Conservation (phyloP, 2,797 vertebrate species). For the Erpetoichthys calabaricus region DNA sequence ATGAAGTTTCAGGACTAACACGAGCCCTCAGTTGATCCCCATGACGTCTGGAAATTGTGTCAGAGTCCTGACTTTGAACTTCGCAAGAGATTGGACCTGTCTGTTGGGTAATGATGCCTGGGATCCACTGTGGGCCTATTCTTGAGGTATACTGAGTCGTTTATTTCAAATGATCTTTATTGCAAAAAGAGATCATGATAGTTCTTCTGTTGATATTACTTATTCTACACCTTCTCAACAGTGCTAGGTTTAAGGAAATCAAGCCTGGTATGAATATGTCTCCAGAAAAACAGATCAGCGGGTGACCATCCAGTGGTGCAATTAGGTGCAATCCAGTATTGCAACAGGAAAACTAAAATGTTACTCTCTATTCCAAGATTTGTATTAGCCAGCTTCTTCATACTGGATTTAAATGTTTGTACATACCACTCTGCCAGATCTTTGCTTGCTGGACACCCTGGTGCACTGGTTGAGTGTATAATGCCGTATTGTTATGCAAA, state of each 20-base stretch:
- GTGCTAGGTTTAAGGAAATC: neutral
- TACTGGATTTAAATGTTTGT: neutral
- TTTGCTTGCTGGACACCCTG: conserved; percentile 7
- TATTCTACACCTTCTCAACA: neutral
- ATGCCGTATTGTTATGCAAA: conserved; percentile 12
- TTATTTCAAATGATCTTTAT: neutral
- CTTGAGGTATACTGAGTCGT: conserved; percentile 8
- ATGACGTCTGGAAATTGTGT: too few relatives aligned
- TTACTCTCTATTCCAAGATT: conserved; percentile 7
- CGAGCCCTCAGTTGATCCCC: too few relatives aligned
- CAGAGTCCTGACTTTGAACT: neutral
- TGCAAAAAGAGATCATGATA: conserved; percentile 1
- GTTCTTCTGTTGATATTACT: conserved; percentile 8
- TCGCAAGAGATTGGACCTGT: conserved; percentile 4
- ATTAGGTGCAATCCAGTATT: neutral
- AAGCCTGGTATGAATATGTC: neutral
- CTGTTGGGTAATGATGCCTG: conserved; percentile 1
- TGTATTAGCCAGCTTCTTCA: conserved; percentile 6
- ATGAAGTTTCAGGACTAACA: too few relatives aligned
- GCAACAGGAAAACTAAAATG: conserved; percentile 2
- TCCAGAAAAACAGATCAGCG: conserved; percentile 7
- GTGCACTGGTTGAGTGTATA: conserved; percentile 5
- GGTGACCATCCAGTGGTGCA: conserved; percentile 1
- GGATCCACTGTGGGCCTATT: conserved; percentile 9
- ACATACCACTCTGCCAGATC: conserved; percentile 8